Evolutionary conservation across 2,888 invertebrate species (phyloP), one percentile per base, ranked within the genome.

Genomic region (Calameuta pallipes): DNA sequence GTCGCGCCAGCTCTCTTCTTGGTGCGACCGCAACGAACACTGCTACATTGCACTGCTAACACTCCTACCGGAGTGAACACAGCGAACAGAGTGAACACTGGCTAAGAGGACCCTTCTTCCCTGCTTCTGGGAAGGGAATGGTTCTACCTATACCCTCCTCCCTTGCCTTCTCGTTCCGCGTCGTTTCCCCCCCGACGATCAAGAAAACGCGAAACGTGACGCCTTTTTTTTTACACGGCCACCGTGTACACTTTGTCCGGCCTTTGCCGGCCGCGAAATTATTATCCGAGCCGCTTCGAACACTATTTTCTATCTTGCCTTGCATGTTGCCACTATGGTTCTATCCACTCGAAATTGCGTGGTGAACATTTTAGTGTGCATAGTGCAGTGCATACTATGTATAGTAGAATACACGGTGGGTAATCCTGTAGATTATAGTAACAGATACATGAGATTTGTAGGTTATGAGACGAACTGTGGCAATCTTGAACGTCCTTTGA

Each of bases 11-110:
- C 78, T 80, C 81, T 70, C 82, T 83, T 86, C 84, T 86, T 86
- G 86, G 86, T 88, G 87, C 85, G 83, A 87, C 87, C 87, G 85
- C 87, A 84, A 84, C 87, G 82, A 89, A 88, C 86, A 81, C 84
- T 85, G 84, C 85, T 86, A 87, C 85, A 83, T 85, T 84, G 85
- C 85, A 87, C 83, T 23, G 56, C 56, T 9, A 56, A 56, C 56
- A 56, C 56, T 56, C 56, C 56, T 9, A 1, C 15, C 23, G 56
- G 23, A 56, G 56, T 56, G 23, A 56, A 56, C 56, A 56, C 15
- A 56, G 56, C 23, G 23, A 23, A 56, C 56, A 56, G 15, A 56
- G 56, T 23, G 56, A 56, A 56, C 71, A 34, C 34, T 9, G 71
- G 12, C 71, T 11, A 31, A 31, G 33, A 31, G 71, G 71, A 11